These are phyloP conservation scores for Blastomussa wellsi DNA, from an alignment of 92 coral and sea anemone genomes.

Conservation along the genomic window DNA sequence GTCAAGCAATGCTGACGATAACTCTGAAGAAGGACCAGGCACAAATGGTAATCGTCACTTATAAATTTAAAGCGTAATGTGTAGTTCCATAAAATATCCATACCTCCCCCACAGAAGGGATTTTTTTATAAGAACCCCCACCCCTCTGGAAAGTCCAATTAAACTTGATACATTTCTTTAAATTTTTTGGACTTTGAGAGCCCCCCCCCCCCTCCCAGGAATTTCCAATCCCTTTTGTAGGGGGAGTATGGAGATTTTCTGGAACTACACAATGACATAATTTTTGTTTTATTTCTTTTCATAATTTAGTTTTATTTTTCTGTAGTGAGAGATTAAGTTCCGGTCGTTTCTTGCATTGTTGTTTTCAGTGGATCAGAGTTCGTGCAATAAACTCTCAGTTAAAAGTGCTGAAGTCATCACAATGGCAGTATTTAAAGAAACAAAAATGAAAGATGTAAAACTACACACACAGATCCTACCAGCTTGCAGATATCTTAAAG, in stretches of 20 bases:
- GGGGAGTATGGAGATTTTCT: background rate
- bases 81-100: no score
- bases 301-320: background rate
- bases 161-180: no score
- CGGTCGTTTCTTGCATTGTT: constrained; percentile 20
- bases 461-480: constrained; percentile 33
- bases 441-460: constrained; percentile 29
- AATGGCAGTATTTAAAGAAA: constrained; percentile 28
- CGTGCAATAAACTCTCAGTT: constrained; percentile 19
- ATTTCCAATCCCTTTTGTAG: background rate
- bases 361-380: constrained; percentile 27
- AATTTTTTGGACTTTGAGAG: no score
- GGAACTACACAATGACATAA: background rate
- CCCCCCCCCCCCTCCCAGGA: no score
- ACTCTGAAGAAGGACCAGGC: constrained; percentile 25
- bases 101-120: no score
- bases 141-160: no score
- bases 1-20: background rate
- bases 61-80: background rate
- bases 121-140: no score
- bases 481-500: constrained; percentile 38
- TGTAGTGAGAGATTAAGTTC: background rate
- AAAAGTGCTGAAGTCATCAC: constrained; percentile 42
- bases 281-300: background rate
- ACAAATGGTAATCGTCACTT: constrained; percentile 5